phyloP scores from a whole-genome alignment of 1,140 invertebrate species.

The Protaetia brevitarsis region DNA sequence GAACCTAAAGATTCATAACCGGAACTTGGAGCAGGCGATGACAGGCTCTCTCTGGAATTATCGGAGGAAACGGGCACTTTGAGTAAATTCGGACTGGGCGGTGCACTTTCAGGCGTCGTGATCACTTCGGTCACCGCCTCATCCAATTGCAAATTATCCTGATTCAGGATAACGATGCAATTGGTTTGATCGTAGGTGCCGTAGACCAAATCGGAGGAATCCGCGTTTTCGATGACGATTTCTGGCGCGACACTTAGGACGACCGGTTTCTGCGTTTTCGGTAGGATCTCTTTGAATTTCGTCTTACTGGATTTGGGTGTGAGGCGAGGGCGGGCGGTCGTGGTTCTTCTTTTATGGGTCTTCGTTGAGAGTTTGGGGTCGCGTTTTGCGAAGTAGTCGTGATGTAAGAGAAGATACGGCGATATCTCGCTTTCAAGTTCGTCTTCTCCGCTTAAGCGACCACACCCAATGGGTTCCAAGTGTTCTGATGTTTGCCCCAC shows the following conservation, averaged over 20 bases:
- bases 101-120: not conserved
- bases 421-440: conserved; percentile 39
- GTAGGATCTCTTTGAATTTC: conserved; percentile 44
- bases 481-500: conserved; percentile 77
- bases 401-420: conserved; percentile 43
- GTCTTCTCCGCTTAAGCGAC: conserved; percentile 31
- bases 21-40: conserved; percentile 28
- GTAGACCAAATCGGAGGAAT: conserved; percentile 52
- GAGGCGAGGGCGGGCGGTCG: conserved; percentile 18
- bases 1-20: conserved; percentile 48
- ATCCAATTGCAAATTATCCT: conserved; percentile 53
- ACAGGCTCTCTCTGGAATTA: conserved; percentile 2
- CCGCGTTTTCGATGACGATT: conserved; percentile 33
- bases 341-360: conserved; percentile 18
- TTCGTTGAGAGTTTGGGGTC: conserved; percentile 19
- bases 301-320: conserved; percentile 36
- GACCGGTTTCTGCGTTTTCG: conserved; percentile 35
- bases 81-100: not conserved
- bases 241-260: conserved; percentile 41
- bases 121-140: conserved; percentile 50
- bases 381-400: conserved; percentile 45
- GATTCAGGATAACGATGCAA: conserved; percentile 68
- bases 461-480: conserved; percentile 72
- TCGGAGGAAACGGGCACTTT: not conserved
- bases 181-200: conserved; percentile 71